These are phyloP conservation scores for Ictalurus furcatus DNA, from an alignment of 2,113 vertebrate genomes.

Conservation along the genomic window DNA sequence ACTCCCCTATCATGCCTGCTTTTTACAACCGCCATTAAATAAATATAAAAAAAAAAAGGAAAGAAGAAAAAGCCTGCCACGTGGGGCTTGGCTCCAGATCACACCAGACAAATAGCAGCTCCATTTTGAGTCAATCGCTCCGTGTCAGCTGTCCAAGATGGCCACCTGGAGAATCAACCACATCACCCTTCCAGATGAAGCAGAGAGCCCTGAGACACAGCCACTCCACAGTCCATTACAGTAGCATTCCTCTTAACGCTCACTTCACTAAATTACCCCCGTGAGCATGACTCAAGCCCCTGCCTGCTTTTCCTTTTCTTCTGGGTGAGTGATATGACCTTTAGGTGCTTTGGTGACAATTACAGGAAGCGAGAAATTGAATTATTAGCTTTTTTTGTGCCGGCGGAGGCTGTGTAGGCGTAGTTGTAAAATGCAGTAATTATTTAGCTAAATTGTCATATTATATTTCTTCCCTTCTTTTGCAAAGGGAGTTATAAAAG, in stretches of 20 bases:
- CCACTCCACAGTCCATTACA: conserved; percentile 64
- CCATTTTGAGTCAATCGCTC: conserved; percentile 53
- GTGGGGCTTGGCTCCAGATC: conserved; percentile 23
- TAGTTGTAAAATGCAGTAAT: conserved; percentile 78
- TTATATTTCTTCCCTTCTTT: conserved; percentile 73
- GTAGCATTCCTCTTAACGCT: conserved; percentile 69
- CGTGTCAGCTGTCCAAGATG: conserved; percentile 48
- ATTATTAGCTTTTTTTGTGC: conserved; percentile 75
- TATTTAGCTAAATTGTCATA: conserved; percentile 81
- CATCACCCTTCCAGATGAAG: conserved; percentile 24
- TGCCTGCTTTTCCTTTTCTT: conserved; percentile 64
- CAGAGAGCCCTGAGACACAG: conserved; percentile 40
- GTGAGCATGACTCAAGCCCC: conserved; percentile 69
- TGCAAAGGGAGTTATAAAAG: conserved; percentile 55
- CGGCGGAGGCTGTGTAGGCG: conserved; percentile 70
- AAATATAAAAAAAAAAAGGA: not conserved
- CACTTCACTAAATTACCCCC: conserved; percentile 72
- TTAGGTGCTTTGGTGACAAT: conserved; percentile 80
- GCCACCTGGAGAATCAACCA: conserved; percentile 44
- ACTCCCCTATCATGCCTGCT: conserved; percentile 60
- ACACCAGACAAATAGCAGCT: conserved; percentile 45
- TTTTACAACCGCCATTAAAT: conserved; percentile 58
- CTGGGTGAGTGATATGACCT: conserved; percentile 78
- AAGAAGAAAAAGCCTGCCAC: not conserved
- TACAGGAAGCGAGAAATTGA: conserved; percentile 80